phyloP scores from a whole-genome alignment of 2,888 invertebrate species.

The Sericinus montela region DNA sequence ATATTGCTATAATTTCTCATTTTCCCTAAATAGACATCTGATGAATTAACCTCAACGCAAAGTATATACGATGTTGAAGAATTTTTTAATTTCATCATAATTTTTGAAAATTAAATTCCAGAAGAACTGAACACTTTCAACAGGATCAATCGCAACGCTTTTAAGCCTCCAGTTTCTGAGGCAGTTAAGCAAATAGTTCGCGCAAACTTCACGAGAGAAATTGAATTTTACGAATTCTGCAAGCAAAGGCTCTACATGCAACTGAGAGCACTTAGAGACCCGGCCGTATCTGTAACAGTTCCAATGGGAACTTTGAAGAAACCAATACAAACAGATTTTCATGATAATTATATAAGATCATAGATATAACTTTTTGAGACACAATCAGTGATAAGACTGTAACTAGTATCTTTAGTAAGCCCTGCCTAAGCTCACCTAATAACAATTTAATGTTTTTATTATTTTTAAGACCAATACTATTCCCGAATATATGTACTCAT shows the following conservation, averaged over 20 bases:
- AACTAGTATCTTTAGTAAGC: neutral
- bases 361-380: conserved; percentile 1
- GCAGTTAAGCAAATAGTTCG: conserved; percentile 91
- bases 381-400: conserved; percentile 10
- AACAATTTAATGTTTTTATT: neutral
- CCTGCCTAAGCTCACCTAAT: neutral
- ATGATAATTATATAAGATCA: conserved; percentile 16
- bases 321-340: conserved; percentile 19
- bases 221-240: conserved; percentile 95
- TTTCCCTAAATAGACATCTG: no score
- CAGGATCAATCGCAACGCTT: conserved; percentile 90
- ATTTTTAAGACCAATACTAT: no score
- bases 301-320: conserved; percentile 35
- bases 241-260: conserved; percentile 90
- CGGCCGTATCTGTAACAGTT: conserved; percentile 49
- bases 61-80: no score
- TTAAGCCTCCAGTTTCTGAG: conserved; percentile 92
- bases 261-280: conserved; percentile 84
- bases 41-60: no score
- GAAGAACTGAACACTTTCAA: conserved; percentile 87
- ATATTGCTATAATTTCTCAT: no score
- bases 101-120: conserved; percentile 51
- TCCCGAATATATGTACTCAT: no score
- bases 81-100: no score
- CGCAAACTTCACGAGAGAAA: conserved; percentile 92